phyloP scores from a whole-genome alignment of 2,888 invertebrate genomes.

The Tribolium freemani region DNA sequence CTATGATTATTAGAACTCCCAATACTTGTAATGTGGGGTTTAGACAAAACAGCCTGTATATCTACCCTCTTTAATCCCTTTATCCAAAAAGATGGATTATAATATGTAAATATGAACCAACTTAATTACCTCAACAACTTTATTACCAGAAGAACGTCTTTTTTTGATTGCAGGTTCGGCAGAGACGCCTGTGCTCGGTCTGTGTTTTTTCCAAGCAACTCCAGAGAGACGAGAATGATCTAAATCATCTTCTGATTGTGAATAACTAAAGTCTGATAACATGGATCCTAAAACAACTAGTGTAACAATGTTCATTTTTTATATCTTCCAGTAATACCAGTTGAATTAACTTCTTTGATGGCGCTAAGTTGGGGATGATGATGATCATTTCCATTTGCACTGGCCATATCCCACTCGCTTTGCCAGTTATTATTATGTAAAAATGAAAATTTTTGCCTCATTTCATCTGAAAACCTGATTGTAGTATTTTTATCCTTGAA shows the following conservation, averaged over 20 bases:
- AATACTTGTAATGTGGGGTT: no score
- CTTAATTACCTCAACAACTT: slow-evolving; percentile 61
- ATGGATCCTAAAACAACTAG: slow-evolving; percentile 72
- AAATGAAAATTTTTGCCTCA: slow-evolving; percentile 84
- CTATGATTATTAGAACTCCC: no score
- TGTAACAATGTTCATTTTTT: neutral
- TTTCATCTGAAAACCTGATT: slow-evolving; percentile 83
- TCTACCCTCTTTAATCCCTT: no score
- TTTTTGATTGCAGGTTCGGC: slow-evolving; percentile 61
- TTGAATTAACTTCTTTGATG: slow-evolving; percentile 83
- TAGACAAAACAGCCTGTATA: no score
- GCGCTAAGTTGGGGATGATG: slow-evolving; percentile 67
- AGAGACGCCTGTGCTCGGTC: slow-evolving; percentile 65
- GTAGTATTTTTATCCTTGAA: slow-evolving; percentile 75
- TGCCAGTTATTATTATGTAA: slow-evolving; percentile 63
- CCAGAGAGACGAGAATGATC: slow-evolving; percentile 74
- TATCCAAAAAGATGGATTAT: no score
- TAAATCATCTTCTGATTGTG: slow-evolving; percentile 87
- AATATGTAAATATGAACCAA: no score
- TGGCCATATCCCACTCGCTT: slow-evolving; percentile 52
- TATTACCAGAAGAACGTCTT: slow-evolving; percentile 61
- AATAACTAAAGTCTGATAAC: slow-evolving; percentile 84
- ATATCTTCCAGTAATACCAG: slow-evolving; percentile 69
- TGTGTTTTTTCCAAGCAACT: slow-evolving; percentile 74
- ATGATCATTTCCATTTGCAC: slow-evolving; percentile 34